Evolutionary conservation across 2,888 invertebrate species (phyloP), one percentile per base, ranked within the genome.

Genomic region (Polymixis lichenea): DNA sequence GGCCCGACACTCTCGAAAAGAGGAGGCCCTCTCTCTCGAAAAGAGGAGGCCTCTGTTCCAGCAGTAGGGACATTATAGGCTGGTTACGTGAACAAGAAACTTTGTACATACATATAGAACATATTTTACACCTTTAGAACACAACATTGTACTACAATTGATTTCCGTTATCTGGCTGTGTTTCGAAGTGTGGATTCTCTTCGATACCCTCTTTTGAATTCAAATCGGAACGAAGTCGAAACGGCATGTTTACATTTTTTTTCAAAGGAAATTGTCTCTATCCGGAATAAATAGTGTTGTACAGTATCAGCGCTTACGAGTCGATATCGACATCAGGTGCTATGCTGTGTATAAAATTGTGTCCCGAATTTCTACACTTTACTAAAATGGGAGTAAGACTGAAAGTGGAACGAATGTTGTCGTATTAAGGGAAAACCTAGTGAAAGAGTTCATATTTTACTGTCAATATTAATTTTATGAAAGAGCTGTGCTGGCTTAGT

Each of bases 221-320:
- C 62, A 81, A 83, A 86, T 86, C 75, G 76, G 62, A 72, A 67
- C 67, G 72, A 79, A 83, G 80, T 85, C 66, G 70, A 79, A 83
- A 76, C 72, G 76, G 49, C 83, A 83, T 87, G 78, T 78, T 87
- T 85, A 83, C 84, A 80, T 83, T 80, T 85, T 86, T 75, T 80
- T 83, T 51, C 17, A 58, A 71, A 67, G 73, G 77, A 87, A 83
- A 83, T 83, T 76, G 80, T 82, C 77, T 78, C 72, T 62, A 70
- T 78, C 71, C 73, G 67, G 74, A 76, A 83, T 77, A 83, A 68
- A 80, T 77, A 75, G 83, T 75, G 73, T 72, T 69, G 73, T 72
- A 76, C 65, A 32, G 60, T 72, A 78, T 65, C 58, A 66, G 32
- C 38, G 72, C 74, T 84, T 82, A 74, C 66, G 71, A 74, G 53